Evolutionary conservation across 2,113 vertebrate genomes (phyloP).

Genomic region (Laticauda laticaudata): DNA sequence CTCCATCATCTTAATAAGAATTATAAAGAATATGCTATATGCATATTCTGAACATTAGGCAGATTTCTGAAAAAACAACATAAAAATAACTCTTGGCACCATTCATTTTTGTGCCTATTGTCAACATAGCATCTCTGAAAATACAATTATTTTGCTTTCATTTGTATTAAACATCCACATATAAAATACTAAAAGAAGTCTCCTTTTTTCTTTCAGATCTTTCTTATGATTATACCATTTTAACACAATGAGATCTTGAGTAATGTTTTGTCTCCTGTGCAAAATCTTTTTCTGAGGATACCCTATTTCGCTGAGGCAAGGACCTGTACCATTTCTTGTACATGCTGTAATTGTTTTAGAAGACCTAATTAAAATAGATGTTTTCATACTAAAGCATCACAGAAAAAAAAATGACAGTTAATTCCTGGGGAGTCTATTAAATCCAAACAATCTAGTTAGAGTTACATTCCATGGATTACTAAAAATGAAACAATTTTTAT

Average conservation of each 20-base stretch:
- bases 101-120: background rate
- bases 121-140: background rate
- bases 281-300: constrained; percentile 4
- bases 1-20: background rate
- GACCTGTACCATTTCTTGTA: constrained; percentile 18
- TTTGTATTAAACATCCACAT: background rate
- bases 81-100: background rate
- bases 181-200: background rate
- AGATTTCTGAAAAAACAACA: background rate
- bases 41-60: background rate
- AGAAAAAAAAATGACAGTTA: constrained; percentile 18
- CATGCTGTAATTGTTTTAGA: background rate
- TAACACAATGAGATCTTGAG: background rate
- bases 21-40: background rate
- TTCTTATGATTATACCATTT: background rate
- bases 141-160: background rate
- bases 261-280: background rate
- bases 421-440: constrained; percentile 16
- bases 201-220: background rate
- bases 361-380: constrained; percentile 24
- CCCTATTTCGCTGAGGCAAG: background rate
- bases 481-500: constrained; percentile 14
- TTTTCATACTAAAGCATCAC: constrained; percentile 1
- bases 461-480: constrained; percentile 25
- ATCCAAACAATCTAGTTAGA: constrained; percentile 16